Conservation (phyloP, 2,797 vertebrate genomes). For the Podarcis lilfordi region DNA sequence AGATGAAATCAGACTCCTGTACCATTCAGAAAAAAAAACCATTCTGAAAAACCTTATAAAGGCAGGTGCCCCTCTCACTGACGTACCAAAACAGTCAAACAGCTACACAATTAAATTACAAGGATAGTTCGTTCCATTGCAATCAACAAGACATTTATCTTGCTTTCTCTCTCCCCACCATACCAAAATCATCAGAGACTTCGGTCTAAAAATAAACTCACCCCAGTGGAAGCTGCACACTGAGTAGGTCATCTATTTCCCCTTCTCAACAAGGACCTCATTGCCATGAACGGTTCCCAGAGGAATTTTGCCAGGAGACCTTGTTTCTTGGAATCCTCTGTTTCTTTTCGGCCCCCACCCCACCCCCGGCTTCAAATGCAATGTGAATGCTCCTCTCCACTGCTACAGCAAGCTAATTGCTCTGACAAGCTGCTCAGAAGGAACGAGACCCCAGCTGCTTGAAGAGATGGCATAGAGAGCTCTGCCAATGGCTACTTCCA, state of each 20-base stretch:
- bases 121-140: not conserved
- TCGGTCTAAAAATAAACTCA: conserved; percentile 73
- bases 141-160: conserved; percentile 32
- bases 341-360: conserved; percentile 23
- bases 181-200: conserved; percentile 55
- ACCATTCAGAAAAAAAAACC: conserved; percentile 1
- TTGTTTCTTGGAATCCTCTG: conserved; percentile 59
- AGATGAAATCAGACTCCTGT: not conserved
- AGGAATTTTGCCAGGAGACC: conserved; percentile 71
- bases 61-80: not conserved
- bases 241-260: conserved; percentile 74
- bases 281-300: conserved; percentile 53
- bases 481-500: conserved; percentile 77
- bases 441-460: conserved; percentile 83
- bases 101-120: not conserved
- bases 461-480: conserved; percentile 79
- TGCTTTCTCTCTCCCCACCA: conserved; percentile 22
- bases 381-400: conserved; percentile 57
- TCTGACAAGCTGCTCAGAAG: conserved; percentile 79
- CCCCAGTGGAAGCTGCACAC: conserved; percentile 67
- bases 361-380: conserved; percentile 64
- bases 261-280: conserved; percentile 71
- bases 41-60: not conserved
- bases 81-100: not conserved
- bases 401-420: conserved; percentile 79